phyloP scores from a whole-genome alignment of 2,113 vertebrate species.

The Apistogramma diplotaenia region DNA sequence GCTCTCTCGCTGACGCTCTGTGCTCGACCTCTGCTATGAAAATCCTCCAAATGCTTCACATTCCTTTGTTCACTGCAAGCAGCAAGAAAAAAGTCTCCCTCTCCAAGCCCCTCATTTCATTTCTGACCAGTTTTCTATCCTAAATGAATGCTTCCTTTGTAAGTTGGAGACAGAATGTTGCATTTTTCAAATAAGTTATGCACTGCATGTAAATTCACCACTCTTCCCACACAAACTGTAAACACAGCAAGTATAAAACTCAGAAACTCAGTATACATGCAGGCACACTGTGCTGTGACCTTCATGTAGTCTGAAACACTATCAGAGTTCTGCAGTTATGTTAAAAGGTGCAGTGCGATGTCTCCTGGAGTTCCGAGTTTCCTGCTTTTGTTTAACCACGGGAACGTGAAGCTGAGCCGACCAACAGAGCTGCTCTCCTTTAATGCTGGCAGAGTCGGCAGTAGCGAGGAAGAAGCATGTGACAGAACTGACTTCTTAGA shows the following conservation, averaged over 20 bases:
- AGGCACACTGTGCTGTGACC: not conserved
- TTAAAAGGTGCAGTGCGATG: not conserved
- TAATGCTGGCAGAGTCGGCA: not conserved
- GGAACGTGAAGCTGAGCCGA: not conserved
- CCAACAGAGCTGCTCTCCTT: not conserved
- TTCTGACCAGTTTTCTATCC: not conserved
- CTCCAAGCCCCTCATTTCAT: constrained; percentile 25
- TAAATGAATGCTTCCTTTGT: constrained; percentile 44
- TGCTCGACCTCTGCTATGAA: constrained; percentile 51
- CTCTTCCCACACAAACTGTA: constrained; percentile 15
- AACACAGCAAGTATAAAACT: not conserved
- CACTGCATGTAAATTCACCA: not conserved
- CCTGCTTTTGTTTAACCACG: not conserved
- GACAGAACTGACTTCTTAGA: not conserved
- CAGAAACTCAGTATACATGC: not conserved
- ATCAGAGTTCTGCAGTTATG: not conserved
- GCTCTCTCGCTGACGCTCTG: constrained; percentile 29
- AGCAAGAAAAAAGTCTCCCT: not conserved
- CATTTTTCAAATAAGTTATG: constrained; percentile 29
- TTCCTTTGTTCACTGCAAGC: constrained; percentile 43
- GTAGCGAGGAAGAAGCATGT: not conserved
- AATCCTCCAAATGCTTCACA: constrained; percentile 47
- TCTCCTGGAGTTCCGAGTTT: not conserved
- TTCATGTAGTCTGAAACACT: not conserved
- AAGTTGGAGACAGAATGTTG: constrained; percentile 23